A percentile compares a stretch with the other conserved stretches of the same genome.
phyloP scores from a whole-genome alignment of 2,113 vertebrate species.

The Apteryx owenii region DNA sequence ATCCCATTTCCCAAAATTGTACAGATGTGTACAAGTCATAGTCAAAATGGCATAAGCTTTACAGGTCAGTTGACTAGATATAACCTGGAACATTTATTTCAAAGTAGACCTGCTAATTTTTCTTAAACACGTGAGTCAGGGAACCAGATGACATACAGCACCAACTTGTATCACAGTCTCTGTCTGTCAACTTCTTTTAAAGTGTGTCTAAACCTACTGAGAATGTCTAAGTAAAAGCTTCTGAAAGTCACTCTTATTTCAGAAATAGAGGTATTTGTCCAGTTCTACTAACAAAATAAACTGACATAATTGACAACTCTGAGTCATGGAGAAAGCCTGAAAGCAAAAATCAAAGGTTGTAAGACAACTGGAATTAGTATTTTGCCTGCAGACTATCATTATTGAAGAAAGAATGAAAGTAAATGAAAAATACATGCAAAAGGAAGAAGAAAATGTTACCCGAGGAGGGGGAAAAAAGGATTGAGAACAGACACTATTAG shows the following conservation, averaged over 20 bases:
- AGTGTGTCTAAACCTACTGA: not conserved
- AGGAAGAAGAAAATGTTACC: not conserved
- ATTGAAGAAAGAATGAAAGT: not conserved
- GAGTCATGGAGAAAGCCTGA: not conserved
- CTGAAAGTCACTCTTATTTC: not conserved
- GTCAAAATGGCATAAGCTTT: not conserved
- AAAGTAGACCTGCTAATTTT: not conserved
- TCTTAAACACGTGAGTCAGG: not conserved
- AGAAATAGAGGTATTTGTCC: not conserved
- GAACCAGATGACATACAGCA: not conserved
- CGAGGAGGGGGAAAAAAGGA: not conserved
- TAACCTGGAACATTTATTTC: not conserved
- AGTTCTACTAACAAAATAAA: not conserved
- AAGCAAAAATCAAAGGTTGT: not conserved
- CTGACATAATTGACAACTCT: not conserved
- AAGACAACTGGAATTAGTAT: not conserved
- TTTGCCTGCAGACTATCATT: not conserved
- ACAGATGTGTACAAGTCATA: not conserved
- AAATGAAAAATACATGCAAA: not conserved
- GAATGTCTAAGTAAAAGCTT: not conserved
- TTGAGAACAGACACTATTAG: not conserved
- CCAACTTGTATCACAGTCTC: not conserved
- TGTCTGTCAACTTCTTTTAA: not conserved
- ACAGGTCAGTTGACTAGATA: not conserved
- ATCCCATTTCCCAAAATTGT: not conserved